Evolutionary conservation across 1,140 invertebrate genomes (phyloP).

Genomic region (Brachionus calyciflorus): DNA sequence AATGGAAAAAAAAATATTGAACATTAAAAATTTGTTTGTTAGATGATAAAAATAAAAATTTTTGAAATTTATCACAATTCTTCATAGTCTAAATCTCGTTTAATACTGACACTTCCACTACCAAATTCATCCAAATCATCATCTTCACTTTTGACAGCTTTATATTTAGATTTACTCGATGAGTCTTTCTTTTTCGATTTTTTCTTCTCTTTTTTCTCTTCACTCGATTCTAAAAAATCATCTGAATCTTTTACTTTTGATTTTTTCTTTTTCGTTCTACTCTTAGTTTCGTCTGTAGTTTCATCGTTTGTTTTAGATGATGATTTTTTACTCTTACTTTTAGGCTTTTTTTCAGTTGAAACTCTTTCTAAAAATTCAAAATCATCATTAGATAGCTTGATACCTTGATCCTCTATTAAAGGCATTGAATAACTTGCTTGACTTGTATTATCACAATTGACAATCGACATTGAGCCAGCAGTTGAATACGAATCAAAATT

Average conservation of each 20-base stretch:
- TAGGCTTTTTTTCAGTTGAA: not conserved
- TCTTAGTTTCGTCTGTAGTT: not conserved
- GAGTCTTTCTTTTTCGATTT: conserved; percentile 13
- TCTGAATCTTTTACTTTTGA: conserved; percentile 10
- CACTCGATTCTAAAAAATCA: not conserved
- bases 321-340: not conserved
- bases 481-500: conserved; percentile 9
- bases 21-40: not conserved
- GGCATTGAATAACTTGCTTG: conserved; percentile 3
- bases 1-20: not conserved
- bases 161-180: not conserved
- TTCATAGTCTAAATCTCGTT: conserved; percentile 27
- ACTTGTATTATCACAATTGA: conserved; percentile 11
- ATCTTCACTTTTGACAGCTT: not conserved
- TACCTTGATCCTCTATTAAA: conserved; percentile 11
- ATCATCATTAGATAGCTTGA: conserved; percentile 29
- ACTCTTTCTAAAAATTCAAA: conserved; percentile 40
- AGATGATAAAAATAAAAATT: not conserved
- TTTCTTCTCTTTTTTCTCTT: conserved; percentile 37
- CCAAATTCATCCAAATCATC: not conserved
- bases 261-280: conserved; percentile 34
- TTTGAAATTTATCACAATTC: not conserved
- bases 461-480: not conserved
- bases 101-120: not conserved
- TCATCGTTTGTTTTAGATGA: not conserved